Conservation (phyloP, 2,113 vertebrate genomes). For the Phoxinus phoxinus region DNA sequence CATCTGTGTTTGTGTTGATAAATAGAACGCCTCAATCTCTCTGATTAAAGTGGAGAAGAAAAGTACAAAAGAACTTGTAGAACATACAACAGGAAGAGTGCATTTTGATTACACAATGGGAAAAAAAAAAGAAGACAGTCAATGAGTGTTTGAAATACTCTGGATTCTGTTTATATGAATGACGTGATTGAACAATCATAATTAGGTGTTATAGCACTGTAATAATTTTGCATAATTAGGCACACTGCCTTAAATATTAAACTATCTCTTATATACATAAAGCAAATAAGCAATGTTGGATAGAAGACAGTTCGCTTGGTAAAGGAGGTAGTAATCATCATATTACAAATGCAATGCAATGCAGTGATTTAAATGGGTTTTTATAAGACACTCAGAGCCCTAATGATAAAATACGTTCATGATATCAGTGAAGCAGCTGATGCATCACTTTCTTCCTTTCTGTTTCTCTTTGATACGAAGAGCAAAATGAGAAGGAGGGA, state of each 20-base stretch:
- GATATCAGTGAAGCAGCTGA: slow-evolving; percentile 3
- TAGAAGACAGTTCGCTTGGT: neutral
- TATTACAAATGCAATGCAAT: neutral
- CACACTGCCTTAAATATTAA: neutral
- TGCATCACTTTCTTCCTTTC: slow-evolving; percentile 1
- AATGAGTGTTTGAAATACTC: neutral
- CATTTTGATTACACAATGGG: neutral
- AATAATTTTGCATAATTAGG: neutral
- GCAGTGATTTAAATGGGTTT: neutral
- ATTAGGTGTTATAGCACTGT: neutral
- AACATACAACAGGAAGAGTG: neutral
- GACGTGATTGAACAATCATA: too few relatives aligned
- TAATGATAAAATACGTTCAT: slow-evolving; percentile 5
- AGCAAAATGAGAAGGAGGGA: slow-evolving; percentile 18
- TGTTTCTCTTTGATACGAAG: slow-evolving; percentile 34
- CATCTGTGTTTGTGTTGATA: slow-evolving; percentile 31
- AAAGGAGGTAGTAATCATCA: neutral
- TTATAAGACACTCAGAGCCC: neutral
- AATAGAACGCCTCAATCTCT: slow-evolving; percentile 4
- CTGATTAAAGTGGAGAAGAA: neutral
- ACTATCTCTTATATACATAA: neutral
- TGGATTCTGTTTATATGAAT: too few relatives aligned
- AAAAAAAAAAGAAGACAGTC: neutral
- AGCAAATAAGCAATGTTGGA: neutral
- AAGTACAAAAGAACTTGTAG: neutral